A percentile compares a stretch with the other conserved stretches of the same genome.
Evolutionary conservation across 2,888 invertebrate genomes (phyloP).

Genomic region (Entomobrya multifasciata): DNA sequence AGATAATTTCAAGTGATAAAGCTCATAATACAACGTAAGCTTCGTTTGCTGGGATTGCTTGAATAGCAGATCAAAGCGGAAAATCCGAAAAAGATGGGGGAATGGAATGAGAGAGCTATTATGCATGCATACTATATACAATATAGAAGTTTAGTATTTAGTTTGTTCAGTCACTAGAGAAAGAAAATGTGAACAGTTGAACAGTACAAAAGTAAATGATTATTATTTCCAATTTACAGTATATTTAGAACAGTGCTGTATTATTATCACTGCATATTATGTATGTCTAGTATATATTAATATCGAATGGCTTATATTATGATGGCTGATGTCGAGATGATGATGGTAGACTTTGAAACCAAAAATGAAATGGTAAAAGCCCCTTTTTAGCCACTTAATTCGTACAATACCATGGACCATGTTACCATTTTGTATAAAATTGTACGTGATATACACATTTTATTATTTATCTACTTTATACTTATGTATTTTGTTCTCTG

Average conservation of each 20-base stretch:
- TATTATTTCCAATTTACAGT: conserved; percentile 55
- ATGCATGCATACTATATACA: conserved; percentile 1
- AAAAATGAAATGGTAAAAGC: conserved; percentile 37
- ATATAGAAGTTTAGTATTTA: conserved; percentile 33
- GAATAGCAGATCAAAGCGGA: conserved; percentile 62
- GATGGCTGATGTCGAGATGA: background rate
- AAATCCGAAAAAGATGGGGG: conserved; percentile 65
- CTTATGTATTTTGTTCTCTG: background rate
- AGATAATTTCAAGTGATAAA: conserved; percentile 70
- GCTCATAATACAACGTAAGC: conserved; percentile 62
- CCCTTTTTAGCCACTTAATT: conserved; percentile 22
- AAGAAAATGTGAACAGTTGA: conserved; percentile 33
- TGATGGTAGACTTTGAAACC: conserved; percentile 11
- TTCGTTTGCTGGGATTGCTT: conserved; percentile 52
- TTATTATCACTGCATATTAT: background rate
- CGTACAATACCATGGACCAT: background rate
- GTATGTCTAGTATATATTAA: too few species aligned
- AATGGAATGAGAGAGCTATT: conserved; percentile 46
- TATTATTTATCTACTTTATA: background rate
- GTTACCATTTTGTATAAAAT: conserved; percentile 10
- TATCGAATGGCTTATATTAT: background rate
- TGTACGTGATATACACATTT: background rate
- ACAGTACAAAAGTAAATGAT: conserved; percentile 49
- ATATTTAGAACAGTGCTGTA: background rate
- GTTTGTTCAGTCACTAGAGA: conserved; percentile 8